phyloP scores from a whole-genome alignment of 1,140 invertebrate species.

The Drosophila asahinai region DNA sequence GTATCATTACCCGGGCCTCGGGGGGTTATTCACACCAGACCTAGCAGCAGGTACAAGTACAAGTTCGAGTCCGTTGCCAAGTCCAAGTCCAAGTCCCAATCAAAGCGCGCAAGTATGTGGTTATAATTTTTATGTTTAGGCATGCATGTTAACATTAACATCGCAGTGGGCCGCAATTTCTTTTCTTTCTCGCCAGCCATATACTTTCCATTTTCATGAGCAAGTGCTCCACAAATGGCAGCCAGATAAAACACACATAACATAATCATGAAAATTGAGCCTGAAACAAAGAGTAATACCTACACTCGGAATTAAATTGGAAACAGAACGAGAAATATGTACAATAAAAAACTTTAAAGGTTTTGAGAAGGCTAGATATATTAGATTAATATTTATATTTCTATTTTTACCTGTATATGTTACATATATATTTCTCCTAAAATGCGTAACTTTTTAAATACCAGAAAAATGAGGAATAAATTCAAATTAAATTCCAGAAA shows the following conservation, averaged over 20 bases:
- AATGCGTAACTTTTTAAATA: too few species aligned
- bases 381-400: neutral
- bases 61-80: constrained; percentile 13
- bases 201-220: constrained; percentile 80
- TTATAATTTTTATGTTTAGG: constrained; percentile 76
- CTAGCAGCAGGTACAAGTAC: constrained; percentile 6
- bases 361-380: neutral
- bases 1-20: constrained; percentile 19
- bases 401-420: too few species aligned
- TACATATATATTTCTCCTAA: too few species aligned
- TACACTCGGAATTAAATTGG: constrained; percentile 20
- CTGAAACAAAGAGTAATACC: constrained; percentile 29
- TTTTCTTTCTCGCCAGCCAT: constrained; percentile 63
- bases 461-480: neutral
- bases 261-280: constrained; percentile 47
- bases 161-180: constrained; percentile 70
- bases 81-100: constrained; percentile 14
- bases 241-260: constrained; percentile 55
- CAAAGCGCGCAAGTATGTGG: constrained; percentile 42
- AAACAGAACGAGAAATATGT: neutral
- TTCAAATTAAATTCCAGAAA: too few species aligned
- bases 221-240: constrained; percentile 65
- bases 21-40: constrained; percentile 47
- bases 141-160: constrained; percentile 74
- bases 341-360: neutral